Conservation (phyloP, 2,113 vertebrate genomes). For the Oryzias celebensis region DNA sequence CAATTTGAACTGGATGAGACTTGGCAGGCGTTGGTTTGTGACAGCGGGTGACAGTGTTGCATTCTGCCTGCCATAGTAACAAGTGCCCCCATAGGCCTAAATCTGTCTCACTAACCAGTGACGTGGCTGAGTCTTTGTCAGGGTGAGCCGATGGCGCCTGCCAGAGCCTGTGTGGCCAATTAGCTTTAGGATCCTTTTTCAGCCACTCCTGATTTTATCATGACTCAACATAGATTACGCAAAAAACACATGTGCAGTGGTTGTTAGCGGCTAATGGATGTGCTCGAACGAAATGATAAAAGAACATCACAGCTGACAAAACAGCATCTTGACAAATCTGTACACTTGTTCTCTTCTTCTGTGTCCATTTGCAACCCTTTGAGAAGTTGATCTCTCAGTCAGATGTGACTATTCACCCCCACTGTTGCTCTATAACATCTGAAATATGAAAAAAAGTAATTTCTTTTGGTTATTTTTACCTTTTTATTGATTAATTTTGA, state of each 20-base stretch:
- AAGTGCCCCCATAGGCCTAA: slow-evolving; percentile 29
- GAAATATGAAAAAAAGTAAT: too few species aligned
- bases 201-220: neutral
- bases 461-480: too few species aligned
- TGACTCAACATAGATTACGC: neutral
- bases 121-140: slow-evolving; percentile 23
- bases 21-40: slow-evolving; percentile 6
- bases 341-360: too few species aligned
- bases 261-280: too few species aligned
- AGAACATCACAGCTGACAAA: too few species aligned
- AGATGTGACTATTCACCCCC: too few species aligned
- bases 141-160: slow-evolving; percentile 17
- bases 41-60: slow-evolving; percentile 14
- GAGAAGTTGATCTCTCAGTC: too few species aligned
- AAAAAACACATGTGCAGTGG: neutral
- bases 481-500: too few species aligned
- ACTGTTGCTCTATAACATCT: too few species aligned
- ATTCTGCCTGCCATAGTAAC: slow-evolving; percentile 27
- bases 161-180: neutral
- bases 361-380: too few species aligned
- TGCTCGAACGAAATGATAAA: too few species aligned
- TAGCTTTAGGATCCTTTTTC: neutral
- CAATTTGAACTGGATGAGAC: slow-evolving; percentile 5
- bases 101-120: slow-evolving; percentile 39
- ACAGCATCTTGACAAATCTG: too few species aligned